Evolutionary conservation across 2,113 vertebrate genomes (phyloP).

Genomic region (Synchiropus splendidus): DNA sequence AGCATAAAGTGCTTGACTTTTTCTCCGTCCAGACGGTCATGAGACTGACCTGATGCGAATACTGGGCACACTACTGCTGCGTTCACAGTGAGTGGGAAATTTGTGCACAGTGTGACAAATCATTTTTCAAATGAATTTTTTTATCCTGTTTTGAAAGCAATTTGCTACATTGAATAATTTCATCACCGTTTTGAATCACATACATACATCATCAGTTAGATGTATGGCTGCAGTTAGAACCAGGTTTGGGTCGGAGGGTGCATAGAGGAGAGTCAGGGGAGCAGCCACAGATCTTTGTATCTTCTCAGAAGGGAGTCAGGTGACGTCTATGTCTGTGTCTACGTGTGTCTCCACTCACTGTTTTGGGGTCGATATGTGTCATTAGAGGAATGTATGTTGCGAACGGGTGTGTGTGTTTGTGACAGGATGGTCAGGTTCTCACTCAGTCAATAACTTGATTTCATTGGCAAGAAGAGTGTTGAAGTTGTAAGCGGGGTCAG

Average conservation of each 20-base stretch:
- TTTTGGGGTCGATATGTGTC: no score
- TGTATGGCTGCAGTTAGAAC: conserved; percentile 18
- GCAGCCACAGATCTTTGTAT: conserved; percentile 72
- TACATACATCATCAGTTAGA: no score
- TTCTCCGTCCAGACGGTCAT: no score
- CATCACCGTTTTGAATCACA: no score
- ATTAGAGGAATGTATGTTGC: no score
- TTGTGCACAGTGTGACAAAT: no score
- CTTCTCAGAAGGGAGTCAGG: conserved; percentile 25
- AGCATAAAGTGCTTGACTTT: conserved; percentile 55
- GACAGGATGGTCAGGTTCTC: conserved; percentile 52
- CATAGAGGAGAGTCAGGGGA: conserved; percentile 61
- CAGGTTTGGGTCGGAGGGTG: conserved; percentile 11
- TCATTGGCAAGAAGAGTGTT: conserved; percentile 77
- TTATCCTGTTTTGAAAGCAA: no score
- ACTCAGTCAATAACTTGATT: conserved; percentile 81
- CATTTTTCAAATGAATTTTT: no score
- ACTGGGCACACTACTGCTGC: conserved; percentile 20
- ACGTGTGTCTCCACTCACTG: conserved; percentile 11
- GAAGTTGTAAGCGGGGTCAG: conserved; percentile 74
- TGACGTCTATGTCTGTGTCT: conserved; percentile 25
- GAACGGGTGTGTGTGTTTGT: conserved; percentile 21
- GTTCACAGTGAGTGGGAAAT: no score
- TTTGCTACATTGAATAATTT: conserved; percentile 11
- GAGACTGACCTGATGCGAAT: conserved; percentile 2